Evolutionary conservation across 2,888 invertebrate species (phyloP).

Genomic region (Cyclophora albipunctata): DNA sequence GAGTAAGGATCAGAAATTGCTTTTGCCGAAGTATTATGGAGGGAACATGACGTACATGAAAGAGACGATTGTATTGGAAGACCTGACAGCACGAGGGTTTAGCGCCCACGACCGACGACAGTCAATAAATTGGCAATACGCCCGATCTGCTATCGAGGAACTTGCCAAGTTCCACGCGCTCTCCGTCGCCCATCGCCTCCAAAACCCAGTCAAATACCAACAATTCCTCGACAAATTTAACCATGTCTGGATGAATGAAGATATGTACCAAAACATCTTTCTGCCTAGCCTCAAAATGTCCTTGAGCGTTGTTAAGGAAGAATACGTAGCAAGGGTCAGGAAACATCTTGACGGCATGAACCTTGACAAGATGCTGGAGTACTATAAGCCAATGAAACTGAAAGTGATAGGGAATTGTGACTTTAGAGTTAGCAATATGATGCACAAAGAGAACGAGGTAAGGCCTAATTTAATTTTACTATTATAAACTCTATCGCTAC

Average conservation of each 20-base stretch:
- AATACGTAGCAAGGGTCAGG: not conserved
- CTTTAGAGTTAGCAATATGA: not conserved
- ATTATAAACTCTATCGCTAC: too few relatives aligned
- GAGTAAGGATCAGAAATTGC: conserved; percentile 22
- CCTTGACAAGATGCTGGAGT: not conserved
- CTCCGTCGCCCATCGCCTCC: conserved; percentile 38
- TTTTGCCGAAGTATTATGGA: conserved; percentile 32
- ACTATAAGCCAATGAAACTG: not conserved
- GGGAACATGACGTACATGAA: conserved; percentile 17
- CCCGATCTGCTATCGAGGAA: conserved; percentile 23
- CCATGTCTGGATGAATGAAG: conserved; percentile 8
- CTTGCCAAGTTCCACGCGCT: conserved; percentile 47
- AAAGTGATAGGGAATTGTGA: not conserved
- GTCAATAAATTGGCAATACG: conserved; percentile 34
- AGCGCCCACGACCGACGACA: conserved; percentile 25
- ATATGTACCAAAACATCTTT: not conserved
- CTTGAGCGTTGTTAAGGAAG: conserved; percentile 11
- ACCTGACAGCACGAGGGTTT: conserved; percentile 32
- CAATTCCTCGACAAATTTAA: not conserved
- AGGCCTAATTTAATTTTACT: too few relatives aligned
- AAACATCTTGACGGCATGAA: not conserved
- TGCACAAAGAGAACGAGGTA: not conserved
- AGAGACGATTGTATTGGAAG: conserved; percentile 39
- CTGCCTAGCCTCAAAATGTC: not conserved
- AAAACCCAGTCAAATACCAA: conserved; percentile 30